Conservation (phyloP, 2,888 invertebrate species). For the Xestia xanthographa region DNA sequence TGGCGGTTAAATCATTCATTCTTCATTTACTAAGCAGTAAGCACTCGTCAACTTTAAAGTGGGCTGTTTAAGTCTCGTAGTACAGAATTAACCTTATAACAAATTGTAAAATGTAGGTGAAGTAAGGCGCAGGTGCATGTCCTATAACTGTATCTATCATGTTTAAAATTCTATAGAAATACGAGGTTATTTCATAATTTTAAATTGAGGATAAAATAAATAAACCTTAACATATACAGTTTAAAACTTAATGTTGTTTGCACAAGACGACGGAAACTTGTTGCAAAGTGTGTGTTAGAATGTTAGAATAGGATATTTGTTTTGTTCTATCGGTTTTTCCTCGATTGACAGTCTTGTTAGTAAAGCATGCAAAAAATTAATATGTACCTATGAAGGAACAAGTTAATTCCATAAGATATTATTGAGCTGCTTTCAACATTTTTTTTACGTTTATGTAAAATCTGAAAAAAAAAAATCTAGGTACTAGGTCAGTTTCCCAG, state of each 20-base stretch:
- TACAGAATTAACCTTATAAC: conserved; percentile 58
- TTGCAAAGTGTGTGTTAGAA: neutral
- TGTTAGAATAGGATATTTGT: conserved; percentile 17
- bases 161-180: conserved; percentile 46
- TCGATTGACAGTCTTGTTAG: conserved; percentile 1
- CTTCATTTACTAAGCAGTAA: conserved; percentile 24
- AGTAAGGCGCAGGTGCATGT: conserved; percentile 54
- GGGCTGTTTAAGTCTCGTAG: conserved; percentile 37
- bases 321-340: conserved; percentile 14
- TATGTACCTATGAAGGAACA: neutral
- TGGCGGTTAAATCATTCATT: conserved; percentile 21
- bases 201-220: conserved; percentile 1
- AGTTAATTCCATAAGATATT: neutral
- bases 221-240: neutral
- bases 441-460: neutral
- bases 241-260: conserved; percentile 4
- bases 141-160: conserved; percentile 54
- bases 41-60: conserved; percentile 18
- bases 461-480: neutral
- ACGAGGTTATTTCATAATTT: conserved; percentile 45
- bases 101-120: conserved; percentile 25
- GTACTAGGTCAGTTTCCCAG: neutral
- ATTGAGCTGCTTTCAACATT: neutral
- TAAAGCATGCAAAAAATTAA: neutral
- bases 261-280: conserved; percentile 15